Conservation (phyloP, 2,113 vertebrate species). For the Chrysochloris asiatica region DNA sequence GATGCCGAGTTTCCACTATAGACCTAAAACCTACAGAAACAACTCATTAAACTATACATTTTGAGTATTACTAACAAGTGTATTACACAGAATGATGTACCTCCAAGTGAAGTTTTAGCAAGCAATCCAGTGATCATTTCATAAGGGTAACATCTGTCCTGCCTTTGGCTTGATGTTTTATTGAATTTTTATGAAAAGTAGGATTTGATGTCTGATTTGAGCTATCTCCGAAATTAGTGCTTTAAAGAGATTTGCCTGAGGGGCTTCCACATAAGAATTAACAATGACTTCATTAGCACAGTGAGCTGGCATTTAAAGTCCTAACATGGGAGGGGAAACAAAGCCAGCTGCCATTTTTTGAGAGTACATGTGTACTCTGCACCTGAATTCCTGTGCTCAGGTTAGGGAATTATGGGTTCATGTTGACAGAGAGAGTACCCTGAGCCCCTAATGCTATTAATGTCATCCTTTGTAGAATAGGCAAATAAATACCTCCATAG, state of each 20-base stretch:
- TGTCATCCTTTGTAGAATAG: neutral
- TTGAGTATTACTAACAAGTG: neutral
- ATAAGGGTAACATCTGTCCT: constrained; percentile 71
- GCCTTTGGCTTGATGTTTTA: constrained; percentile 71
- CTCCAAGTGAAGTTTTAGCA: constrained; percentile 55
- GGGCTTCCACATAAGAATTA: constrained; percentile 58
- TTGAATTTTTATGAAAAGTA: constrained; percentile 72
- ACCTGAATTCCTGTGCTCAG: neutral
- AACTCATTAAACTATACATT: neutral
- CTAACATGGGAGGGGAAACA: constrained; percentile 39
- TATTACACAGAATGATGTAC: neutral
- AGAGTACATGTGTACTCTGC: neutral
- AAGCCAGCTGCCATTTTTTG: neutral
- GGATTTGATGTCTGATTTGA: constrained; percentile 68
- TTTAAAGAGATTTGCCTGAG: constrained; percentile 69
- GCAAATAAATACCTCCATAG: neutral
- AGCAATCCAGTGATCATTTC: constrained; percentile 55
- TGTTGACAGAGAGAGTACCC: neutral
- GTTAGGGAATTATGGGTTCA: neutral
- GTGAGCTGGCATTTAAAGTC: constrained; percentile 39
- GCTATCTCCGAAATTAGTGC: constrained; percentile 62
- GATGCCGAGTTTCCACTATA: neutral
- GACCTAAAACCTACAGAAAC: neutral
- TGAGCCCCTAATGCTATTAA: neutral
- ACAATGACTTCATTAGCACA: constrained; percentile 57